Percentiles rank a stretch among this genome's conserved stretches.
phyloP scores from a whole-genome alignment of 2,797 vertebrate genomes.

The Melanotaenia pygmaea region DNA sequence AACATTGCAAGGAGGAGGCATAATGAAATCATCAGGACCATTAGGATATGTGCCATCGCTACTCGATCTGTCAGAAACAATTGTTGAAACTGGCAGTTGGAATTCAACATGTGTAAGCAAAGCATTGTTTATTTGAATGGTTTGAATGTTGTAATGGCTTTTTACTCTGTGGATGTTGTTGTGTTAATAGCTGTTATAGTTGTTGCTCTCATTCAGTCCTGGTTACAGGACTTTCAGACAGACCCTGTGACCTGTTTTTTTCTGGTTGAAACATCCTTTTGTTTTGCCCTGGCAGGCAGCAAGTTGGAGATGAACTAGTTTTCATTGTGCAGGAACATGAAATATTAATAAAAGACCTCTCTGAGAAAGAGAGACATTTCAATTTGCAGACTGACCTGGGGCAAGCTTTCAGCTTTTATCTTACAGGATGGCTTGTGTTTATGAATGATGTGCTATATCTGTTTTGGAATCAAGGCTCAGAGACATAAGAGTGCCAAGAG shows the following conservation, averaged over 20 bases:
- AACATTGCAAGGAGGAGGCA: constrained; percentile 39
- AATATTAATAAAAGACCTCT: constrained; percentile 63
- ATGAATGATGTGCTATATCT: constrained; percentile 56
- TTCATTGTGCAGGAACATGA: constrained; percentile 56
- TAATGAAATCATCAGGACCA: constrained; percentile 69
- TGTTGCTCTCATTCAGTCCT: constrained; percentile 41
- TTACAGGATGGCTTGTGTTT: constrained; percentile 37
- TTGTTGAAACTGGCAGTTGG: constrained; percentile 42
- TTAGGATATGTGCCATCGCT: constrained; percentile 46
- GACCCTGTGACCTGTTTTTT: constrained; percentile 50
- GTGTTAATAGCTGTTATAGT: constrained; percentile 37
- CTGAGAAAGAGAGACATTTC: constrained; percentile 52
- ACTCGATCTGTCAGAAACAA: constrained; percentile 62
- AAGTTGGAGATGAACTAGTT: constrained; percentile 53
- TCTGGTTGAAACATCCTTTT: constrained; percentile 38
- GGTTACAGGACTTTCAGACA: constrained; percentile 42
- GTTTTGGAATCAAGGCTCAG: constrained; percentile 49
- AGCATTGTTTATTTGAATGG: constrained; percentile 42
- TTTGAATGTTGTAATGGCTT: constrained; percentile 9
- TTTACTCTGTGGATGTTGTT: constrained; percentile 32
- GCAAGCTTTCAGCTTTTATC: constrained; percentile 58
- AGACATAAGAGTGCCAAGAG: constrained; percentile 45
- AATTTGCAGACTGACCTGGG: constrained; percentile 63
- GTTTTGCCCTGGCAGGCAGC: constrained; percentile 39
- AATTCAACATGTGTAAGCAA: constrained; percentile 51